These are phyloP conservation scores for Eunapius fragilis DNA, from an alignment of 37 sponge, comb jelly and placozoan genomes.

Conservation along the genomic window DNA sequence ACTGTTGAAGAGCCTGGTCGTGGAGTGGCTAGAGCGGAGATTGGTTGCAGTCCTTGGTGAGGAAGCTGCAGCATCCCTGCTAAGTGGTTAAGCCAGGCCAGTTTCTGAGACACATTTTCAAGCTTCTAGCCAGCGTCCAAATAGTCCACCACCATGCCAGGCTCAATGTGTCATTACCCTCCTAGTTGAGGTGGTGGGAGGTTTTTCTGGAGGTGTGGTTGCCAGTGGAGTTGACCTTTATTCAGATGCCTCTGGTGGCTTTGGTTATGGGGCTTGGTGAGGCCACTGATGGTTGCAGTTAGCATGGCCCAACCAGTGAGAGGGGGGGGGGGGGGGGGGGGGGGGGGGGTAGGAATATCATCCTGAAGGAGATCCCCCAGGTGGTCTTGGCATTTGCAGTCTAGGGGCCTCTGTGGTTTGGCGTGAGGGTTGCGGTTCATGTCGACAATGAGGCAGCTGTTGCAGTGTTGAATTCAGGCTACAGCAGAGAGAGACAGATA, in stretches of 20 bases:
- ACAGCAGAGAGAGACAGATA: slow-evolving; percentile 3
- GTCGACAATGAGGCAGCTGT: slow-evolving; percentile 36
- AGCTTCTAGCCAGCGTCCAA: slow-evolving; percentile 6
- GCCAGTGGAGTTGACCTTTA: background rate
- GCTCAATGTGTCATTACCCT: too few species aligned
- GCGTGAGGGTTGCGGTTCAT: background rate
- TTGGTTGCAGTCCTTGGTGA: too few species aligned
- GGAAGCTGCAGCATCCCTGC: too few species aligned
- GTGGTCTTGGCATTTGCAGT: slow-evolving; percentile 18
- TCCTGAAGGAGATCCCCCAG: slow-evolving; percentile 37
- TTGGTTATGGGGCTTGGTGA: slow-evolving; percentile 30
- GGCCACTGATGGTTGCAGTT: slow-evolving; percentile 11
- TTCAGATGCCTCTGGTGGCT: slow-evolving; percentile 27
- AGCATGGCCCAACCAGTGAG: background rate
- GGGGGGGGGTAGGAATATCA: slow-evolving; percentile 1
- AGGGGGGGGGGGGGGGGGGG: background rate
- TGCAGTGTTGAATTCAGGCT: slow-evolving; percentile 12
- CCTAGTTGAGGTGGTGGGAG: too few species aligned
- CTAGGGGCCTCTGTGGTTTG: slow-evolving; percentile 35
- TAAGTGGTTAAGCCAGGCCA: too few species aligned
- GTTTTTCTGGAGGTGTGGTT: too few species aligned
- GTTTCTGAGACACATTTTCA: slow-evolving; percentile 1
- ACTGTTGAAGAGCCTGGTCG: too few species aligned
- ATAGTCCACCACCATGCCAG: slow-evolving; percentile 19
- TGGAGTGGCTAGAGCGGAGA: too few species aligned